These are phyloP conservation scores for Aporophyla lueneburgensis DNA, from an alignment of 2,888 invertebrate species.

Conservation along the genomic window DNA sequence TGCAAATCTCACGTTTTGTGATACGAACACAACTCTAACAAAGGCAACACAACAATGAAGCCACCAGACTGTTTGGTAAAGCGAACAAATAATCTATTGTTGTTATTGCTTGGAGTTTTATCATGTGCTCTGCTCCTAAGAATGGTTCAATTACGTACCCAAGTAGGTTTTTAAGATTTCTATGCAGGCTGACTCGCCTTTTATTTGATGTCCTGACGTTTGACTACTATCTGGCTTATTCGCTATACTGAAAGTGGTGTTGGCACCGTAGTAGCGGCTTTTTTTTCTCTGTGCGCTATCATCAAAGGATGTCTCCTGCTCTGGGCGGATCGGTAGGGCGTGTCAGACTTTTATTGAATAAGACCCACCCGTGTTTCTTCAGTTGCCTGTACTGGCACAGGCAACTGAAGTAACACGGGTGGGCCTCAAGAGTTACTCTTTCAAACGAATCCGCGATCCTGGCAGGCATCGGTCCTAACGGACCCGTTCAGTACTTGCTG, in stretches of 20 bases:
- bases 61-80: conserved; percentile 42
- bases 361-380: no score
- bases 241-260: background rate
- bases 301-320: no score
- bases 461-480: no score
- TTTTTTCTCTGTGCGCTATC: no score
- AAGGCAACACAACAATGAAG: conserved; percentile 58
- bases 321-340: no score
- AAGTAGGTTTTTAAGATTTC: conserved; percentile 3
- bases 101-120: conserved; percentile 35
- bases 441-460: no score
- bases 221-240: background rate
- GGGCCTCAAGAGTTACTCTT: no score
- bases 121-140: conserved; percentile 13
- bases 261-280: background rate
- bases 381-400: no score
- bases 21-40: conserved; percentile 48
- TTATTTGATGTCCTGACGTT: background rate
- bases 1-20: conserved; percentile 41
- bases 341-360: no score
- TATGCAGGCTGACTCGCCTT: background rate
- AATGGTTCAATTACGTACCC: conserved; percentile 30
- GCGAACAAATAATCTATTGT: conserved; percentile 61
- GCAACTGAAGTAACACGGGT: no score
- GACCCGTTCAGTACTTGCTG: no score